Evolutionary conservation across 2,888 invertebrate genomes (phyloP).

Genomic region (Homarus gammarus): DNA sequence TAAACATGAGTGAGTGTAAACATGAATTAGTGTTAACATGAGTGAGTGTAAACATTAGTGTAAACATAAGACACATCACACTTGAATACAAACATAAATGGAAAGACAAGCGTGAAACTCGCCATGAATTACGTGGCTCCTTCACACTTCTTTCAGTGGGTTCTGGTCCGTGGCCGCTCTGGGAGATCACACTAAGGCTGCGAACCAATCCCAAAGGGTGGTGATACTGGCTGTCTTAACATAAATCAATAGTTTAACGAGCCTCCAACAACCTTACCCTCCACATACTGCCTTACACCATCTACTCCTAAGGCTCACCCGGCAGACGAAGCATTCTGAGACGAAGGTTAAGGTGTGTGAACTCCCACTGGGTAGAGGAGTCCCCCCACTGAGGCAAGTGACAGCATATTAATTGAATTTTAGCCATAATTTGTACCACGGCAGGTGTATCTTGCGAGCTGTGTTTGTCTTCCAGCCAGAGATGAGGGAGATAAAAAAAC

Average conservation of each 20-base stretch:
- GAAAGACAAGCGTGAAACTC: neutral
- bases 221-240: constrained; percentile 70
- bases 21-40: neutral
- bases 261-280: constrained; percentile 23
- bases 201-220: constrained; percentile 68
- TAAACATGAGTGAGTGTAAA: no score
- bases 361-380: constrained; percentile 25
- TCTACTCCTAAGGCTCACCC: constrained; percentile 35
- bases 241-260: constrained; percentile 72
- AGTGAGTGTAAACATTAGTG: no score
- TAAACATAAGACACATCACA: neutral
- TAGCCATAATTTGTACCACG: constrained; percentile 75
- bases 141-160: constrained; percentile 2
- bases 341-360: neutral
- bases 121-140: neutral
- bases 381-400: constrained; percentile 69
- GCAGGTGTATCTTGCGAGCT: constrained; percentile 68
- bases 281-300: neutral
- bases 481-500: constrained; percentile 52
- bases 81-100: neutral
- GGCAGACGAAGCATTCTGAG: constrained; percentile 34
- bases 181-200: constrained; percentile 68
- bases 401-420: constrained; percentile 76
- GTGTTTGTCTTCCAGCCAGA: constrained; percentile 69
- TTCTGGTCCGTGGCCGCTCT: constrained; percentile 43